Conservation (phyloP, 2,797 vertebrate genomes). For the Sebastes vulpes region DNA sequence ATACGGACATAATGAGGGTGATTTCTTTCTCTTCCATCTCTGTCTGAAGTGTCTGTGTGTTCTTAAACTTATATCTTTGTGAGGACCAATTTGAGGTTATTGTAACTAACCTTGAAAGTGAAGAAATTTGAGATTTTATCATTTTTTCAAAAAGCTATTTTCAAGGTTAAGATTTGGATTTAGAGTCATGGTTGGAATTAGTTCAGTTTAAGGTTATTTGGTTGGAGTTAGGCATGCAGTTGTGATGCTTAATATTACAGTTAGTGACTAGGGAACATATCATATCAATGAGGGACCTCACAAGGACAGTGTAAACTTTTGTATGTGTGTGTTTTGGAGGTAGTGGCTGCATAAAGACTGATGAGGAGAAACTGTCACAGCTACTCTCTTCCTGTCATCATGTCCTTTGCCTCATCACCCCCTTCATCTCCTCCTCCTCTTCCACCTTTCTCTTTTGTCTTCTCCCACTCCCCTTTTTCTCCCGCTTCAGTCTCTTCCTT, state of each 20-base stretch:
- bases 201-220: not conserved
- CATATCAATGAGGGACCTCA: not conserved
- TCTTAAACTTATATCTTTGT: not conserved
- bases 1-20: not conserved
- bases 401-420: not conserved
- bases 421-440: not conserved
- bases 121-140: not conserved
- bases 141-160: not conserved
- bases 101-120: not conserved
- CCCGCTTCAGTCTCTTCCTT: not conserved
- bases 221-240: not conserved
- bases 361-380: slow-evolving; percentile 1
- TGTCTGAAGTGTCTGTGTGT: not conserved
- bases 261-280: not conserved
- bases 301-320: not conserved
- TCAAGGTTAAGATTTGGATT: not conserved
- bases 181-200: not conserved
- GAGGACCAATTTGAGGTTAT: not conserved
- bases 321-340: not conserved
- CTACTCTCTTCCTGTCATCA: not conserved
- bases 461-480: not conserved
- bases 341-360: not conserved
- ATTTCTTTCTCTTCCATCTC: not conserved
- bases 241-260: not conserved
- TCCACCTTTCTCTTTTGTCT: not conserved